Conservation (phyloP, 1,140 invertebrate genomes). For the honey bee (Apis mellifera) region DNA sequence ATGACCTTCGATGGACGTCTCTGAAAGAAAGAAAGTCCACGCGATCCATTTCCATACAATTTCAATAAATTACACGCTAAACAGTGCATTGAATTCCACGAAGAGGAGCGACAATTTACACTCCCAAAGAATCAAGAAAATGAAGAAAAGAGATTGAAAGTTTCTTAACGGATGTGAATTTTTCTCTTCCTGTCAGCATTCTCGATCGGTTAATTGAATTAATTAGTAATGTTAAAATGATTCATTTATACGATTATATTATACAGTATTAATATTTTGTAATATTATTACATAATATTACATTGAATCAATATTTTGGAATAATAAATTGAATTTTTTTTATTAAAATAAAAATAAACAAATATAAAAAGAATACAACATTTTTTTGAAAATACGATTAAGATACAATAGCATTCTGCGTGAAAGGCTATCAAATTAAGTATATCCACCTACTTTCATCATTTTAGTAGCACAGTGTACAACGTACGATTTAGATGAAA, state of each 20-base stretch:
- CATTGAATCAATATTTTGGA: not conserved
- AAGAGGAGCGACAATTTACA: conserved; percentile 9
- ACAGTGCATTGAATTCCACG: conserved; percentile 62
- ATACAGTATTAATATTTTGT: not conserved
- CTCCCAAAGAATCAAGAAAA: conserved; percentile 7
- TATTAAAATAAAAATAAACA: not conserved
- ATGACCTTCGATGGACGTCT: conserved; percentile 58
- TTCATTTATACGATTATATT: not conserved
- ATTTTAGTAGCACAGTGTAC: conserved; percentile 18
- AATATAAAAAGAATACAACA: not conserved
- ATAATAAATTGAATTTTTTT: not conserved
- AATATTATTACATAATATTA: not conserved
- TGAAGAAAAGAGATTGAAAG: conserved; percentile 23
- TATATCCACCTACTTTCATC: conserved; percentile 41
- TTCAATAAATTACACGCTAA: conserved; percentile 65
- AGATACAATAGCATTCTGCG: not conserved
- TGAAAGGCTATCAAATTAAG: conserved; percentile 39
- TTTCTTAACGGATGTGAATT: not conserved
- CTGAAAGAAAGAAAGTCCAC: conserved; percentile 56
- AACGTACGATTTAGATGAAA: conserved; percentile 24
- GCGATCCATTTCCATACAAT: conserved; percentile 63
- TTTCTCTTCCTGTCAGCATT: not conserved
- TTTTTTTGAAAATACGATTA: not conserved
- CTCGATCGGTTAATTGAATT: not conserved
- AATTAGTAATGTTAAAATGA: not conserved